Percentiles rank a stretch among this genome's conserved stretches.
Evolutionary conservation across 2,113 vertebrate genomes (phyloP).

Genomic region (Plecturocebus donacophilus): DNA sequence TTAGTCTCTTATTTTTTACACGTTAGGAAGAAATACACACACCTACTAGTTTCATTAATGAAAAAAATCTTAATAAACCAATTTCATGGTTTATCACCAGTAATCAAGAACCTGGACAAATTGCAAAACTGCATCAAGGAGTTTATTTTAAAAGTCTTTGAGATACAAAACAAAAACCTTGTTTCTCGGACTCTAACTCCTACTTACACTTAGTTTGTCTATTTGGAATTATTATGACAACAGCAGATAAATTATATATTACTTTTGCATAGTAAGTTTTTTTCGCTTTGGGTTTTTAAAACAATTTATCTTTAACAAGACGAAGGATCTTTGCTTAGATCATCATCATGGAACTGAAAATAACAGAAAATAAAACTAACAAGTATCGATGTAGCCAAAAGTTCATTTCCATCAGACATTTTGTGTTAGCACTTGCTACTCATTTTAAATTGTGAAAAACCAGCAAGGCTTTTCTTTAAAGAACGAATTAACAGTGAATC

Average conservation of each 20-base stretch:
- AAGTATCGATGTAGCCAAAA: neutral
- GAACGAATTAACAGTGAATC: neutral
- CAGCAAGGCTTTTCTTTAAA: neutral
- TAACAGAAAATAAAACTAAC: neutral
- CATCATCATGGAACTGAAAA: neutral
- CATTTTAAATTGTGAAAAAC: neutral
- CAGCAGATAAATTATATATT: neutral
- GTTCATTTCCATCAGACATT: neutral
- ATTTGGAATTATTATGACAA: conserved; percentile 18
- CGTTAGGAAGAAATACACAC: neutral
- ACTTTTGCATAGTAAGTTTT: neutral
- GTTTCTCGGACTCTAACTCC: neutral
- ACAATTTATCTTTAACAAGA: conserved; percentile 14
- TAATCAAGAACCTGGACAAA: conserved; percentile 7
- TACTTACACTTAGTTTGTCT: neutral
- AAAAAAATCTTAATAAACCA: conserved; percentile 38
- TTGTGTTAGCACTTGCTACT: neutral
- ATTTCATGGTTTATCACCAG: neutral
- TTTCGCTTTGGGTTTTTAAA: neutral
- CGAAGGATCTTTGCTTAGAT: neutral
- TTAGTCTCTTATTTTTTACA: neutral
- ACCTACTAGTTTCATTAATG: neutral
- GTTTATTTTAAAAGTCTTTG: conserved; percentile 20
- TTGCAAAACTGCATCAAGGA: neutral
- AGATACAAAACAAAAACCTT: conserved; percentile 53